Evolutionary conservation across 37 sponge, comb jelly and placozoan species (phyloP), one percentile per base, ranked within the genome.

Genomic region (Petrosia ficiformis): DNA sequence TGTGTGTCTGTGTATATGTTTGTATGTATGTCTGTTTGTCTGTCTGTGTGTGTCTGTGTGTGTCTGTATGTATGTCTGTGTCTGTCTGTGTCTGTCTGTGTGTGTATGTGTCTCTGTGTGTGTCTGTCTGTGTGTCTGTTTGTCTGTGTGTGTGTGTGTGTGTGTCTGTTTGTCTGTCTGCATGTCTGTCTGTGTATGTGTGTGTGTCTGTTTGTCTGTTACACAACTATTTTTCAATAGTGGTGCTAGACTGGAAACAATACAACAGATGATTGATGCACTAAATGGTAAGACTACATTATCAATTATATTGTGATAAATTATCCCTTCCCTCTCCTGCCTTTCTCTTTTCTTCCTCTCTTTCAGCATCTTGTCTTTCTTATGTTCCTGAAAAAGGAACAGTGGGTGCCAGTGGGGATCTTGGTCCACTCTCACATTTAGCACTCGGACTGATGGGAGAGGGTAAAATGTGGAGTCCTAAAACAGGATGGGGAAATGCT

Each of bases 381-480:
- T 81, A 48, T 31, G 81, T 96, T 39, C 92, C 98, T 6, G 93
- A 89, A 71, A 82, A 98, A 80, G 99, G 99, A 1, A 95, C 93
- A 30, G 91, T 90, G 29, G 99, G 99, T 35, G 99, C 98, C 61
- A 95, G 95, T 29, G 99, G 99, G 4, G 99, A 98, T 69, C 86
- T 97, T 40, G 99, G 96, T 32, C 99, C 99, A 32, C 86, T 98
- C 44, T 70, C 84, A 14, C 99, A 98, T 69, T 81, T 95, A 10
- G 95, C 99, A 36, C 88, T 92, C 21, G 99, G 96, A 1, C 73
- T 95, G 58, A 92, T 95, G 78, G 99, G 99, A 35, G 93, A 95
- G 70, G 99, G 99, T 25, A 36, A 74, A 24, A 92, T 98, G 96
- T 98, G 99, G 99, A 93, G 96, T 39, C 91, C 95, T 1, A 76